Evolutionary conservation across 2,797 vertebrate genomes (phyloP).

Genomic region (Centropyge bicolor): DNA sequence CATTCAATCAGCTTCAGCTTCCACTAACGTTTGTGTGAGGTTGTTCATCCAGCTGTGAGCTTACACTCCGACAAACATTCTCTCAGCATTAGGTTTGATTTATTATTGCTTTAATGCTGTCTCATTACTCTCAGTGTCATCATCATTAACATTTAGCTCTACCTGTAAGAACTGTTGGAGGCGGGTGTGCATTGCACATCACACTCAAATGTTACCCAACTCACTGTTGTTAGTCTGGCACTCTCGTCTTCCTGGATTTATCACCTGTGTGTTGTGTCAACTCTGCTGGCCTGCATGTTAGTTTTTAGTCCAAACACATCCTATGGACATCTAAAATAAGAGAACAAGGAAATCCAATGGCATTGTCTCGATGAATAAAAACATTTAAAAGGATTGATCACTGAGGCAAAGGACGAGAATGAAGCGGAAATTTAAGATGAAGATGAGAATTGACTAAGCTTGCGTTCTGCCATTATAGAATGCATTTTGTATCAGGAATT

Average conservation of each 20-base stretch:
- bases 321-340: conserved; percentile 76
- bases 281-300: conserved; percentile 48
- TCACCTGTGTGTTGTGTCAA: conserved; percentile 85
- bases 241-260: conserved; percentile 64
- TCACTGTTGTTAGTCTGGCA: conserved; percentile 63
- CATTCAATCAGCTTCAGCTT: conserved; percentile 12
- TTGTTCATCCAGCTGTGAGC: conserved; percentile 16
- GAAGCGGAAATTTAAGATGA: not conserved
- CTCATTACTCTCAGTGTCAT: not conserved
- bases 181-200: conserved; percentile 22
- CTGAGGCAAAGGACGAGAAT: not conserved
- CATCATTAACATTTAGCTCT: not conserved
- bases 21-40: conserved; percentile 13
- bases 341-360: conserved; percentile 30
- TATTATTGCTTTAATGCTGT: not conserved
- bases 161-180: not conserved
- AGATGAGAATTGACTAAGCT: not conserved
- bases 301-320: conserved; percentile 83
- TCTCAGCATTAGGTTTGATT: not conserved
- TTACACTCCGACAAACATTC: not conserved
- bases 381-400: conserved; percentile 9
- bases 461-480: not conserved
- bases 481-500: not conserved
- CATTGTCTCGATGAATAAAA: conserved; percentile 37
- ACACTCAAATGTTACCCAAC: conserved; percentile 48